These are phyloP conservation scores for Meiosimyza decipiens DNA, from an alignment of 2,888 invertebrate species.

Conservation along the genomic window DNA sequence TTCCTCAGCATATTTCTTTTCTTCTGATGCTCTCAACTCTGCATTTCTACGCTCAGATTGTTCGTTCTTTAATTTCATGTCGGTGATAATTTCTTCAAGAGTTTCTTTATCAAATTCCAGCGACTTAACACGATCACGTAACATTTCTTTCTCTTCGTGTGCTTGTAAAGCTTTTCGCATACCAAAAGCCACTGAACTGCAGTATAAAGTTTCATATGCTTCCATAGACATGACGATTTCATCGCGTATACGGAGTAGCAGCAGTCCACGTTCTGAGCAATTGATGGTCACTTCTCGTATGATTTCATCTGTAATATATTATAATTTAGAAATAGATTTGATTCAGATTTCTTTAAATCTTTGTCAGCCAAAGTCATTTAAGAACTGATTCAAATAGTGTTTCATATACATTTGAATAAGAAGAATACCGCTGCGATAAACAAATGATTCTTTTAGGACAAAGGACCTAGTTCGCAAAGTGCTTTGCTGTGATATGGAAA, in stretches of 20 bases:
- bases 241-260: constrained; percentile 91
- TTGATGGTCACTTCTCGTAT: constrained; percentile 97
- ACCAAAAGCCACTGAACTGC: constrained; percentile 97
- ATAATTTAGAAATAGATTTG: not conserved
- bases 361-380: no score
- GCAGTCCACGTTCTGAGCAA: constrained; percentile 94
- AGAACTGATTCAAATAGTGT: no score
- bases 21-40: constrained; percentile 88
- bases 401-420: no score
- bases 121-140: constrained; percentile 79
- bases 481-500: no score
- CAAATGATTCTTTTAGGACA: no score
- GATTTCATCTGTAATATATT: constrained; percentile 75
- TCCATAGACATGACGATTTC: constrained; percentile 97
- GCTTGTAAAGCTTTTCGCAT: constrained; percentile 97
- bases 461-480: no score
- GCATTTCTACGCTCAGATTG: constrained; percentile 84
- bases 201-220: constrained; percentile 95
- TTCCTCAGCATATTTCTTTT: constrained; percentile 93
- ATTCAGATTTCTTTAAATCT: no score
- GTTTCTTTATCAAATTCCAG: constrained; percentile 69
- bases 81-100: constrained; percentile 68
- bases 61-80: constrained; percentile 79
- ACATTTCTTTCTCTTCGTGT: constrained; percentile 77
- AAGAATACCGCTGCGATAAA: no score